These are phyloP conservation scores for Microvelia longipes DNA, from an alignment of 1,140 invertebrate species.

Conservation along the genomic window DNA sequence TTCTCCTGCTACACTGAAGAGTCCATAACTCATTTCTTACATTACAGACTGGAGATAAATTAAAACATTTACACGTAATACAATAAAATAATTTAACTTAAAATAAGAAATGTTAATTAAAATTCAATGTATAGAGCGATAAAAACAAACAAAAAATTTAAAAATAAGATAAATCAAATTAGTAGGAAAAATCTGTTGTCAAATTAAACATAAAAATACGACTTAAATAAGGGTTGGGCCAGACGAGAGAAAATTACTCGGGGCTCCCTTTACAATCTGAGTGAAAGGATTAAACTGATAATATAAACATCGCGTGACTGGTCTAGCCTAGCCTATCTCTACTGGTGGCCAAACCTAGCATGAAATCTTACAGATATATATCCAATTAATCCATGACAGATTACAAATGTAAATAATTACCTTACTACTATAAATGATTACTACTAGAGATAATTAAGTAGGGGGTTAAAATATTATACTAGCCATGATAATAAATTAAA, in stretches of 20 bases:
- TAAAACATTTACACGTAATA: too few relatives aligned
- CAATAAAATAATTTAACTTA: too few relatives aligned
- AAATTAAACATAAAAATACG: not conserved
- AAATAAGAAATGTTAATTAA: too few relatives aligned
- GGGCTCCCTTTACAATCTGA: too few relatives aligned
- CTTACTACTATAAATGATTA: not conserved
- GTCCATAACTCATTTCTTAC: too few relatives aligned
- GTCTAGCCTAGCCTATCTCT: too few relatives aligned
- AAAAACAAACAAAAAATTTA: too few relatives aligned
- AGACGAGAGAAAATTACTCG: not conserved
- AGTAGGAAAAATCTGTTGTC: not conserved
- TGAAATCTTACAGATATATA: not conserved
- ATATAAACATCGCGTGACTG: not conserved
- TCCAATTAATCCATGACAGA: not conserved
- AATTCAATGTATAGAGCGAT: too few relatives aligned
- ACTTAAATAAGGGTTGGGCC: not conserved
- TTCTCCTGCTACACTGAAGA: too few relatives aligned
- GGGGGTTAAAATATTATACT: too few relatives aligned
- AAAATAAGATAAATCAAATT: not conserved
- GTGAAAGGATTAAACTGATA: not conserved
- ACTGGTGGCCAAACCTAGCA: not conserved
- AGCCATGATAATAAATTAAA: not conserved
- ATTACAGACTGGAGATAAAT: too few relatives aligned
- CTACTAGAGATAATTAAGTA: not conserved
- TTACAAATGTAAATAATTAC: not conserved